Evolutionary conservation across 2,888 invertebrate species (phyloP).

Genomic region (Lissonota sp.): DNA sequence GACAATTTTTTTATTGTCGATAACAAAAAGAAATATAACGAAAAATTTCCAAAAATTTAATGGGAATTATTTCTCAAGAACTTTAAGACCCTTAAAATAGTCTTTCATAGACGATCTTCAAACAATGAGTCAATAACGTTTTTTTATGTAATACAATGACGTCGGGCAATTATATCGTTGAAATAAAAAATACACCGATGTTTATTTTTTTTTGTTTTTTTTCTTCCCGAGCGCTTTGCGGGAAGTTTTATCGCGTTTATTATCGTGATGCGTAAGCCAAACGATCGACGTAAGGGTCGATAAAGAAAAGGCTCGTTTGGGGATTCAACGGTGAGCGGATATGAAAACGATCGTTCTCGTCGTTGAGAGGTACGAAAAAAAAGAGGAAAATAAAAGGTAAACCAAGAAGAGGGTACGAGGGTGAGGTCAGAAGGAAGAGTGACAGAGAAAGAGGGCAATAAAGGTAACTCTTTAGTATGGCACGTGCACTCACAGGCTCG

Average conservation of each 20-base stretch:
- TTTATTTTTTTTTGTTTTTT: not conserved
- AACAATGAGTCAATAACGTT: too few species aligned
- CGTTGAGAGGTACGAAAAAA: slow-evolving; percentile 14
- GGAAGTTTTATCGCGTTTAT: slow-evolving; percentile 13
- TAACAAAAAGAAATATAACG: too few species aligned
- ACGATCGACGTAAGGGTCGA: slow-evolving; percentile 32
- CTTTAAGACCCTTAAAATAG: too few species aligned
- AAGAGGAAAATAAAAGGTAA: not conserved
- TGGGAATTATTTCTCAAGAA: too few species aligned
- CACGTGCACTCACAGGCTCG: slow-evolving; percentile 58
- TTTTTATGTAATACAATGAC: too few species aligned
- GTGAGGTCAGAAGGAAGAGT: slow-evolving; percentile 1
- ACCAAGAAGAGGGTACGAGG: not conserved
- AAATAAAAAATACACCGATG: not conserved
- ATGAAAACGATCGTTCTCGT: slow-evolving; percentile 53
- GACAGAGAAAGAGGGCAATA: slow-evolving; percentile 47
- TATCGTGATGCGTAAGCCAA: slow-evolving; percentile 12
- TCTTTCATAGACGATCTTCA: too few species aligned
- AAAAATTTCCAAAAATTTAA: too few species aligned
- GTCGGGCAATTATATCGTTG: too few species aligned
- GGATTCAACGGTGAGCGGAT: slow-evolving; percentile 43
- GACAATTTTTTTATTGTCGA: too few species aligned
- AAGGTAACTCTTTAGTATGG: slow-evolving; percentile 65
- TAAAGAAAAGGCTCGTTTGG: slow-evolving; percentile 50
- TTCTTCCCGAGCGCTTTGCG: not conserved